These are phyloP conservation scores for Seladonia tumulorum DNA, from an alignment of 2,888 invertebrate genomes.

Conservation along the genomic window DNA sequence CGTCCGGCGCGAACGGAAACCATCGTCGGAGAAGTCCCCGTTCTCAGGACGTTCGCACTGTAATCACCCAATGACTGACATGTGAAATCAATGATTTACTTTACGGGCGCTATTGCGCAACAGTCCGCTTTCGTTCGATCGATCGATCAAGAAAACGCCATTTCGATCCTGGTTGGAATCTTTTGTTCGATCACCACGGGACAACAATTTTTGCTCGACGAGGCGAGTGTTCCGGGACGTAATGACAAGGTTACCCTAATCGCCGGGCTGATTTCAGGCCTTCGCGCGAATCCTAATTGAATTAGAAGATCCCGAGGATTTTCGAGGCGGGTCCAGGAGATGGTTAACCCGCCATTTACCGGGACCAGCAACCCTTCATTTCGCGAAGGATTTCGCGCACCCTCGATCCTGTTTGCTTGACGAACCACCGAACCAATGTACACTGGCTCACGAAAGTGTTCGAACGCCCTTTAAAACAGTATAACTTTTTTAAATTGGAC, in stretches of 20 bases:
- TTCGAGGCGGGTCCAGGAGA: slow-evolving; percentile 61
- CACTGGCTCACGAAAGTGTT: too few relatives aligned
- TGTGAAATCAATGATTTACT: slow-evolving; percentile 55
- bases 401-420: slow-evolving; percentile 61
- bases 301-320: slow-evolving; percentile 70
- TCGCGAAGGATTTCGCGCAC: slow-evolving; percentile 48
- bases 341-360: slow-evolving; percentile 69
- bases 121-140: slow-evolving; percentile 15
- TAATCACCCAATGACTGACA: slow-evolving; percentile 69
- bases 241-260: slow-evolving; percentile 55
- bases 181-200: neutral
- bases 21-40: slow-evolving; percentile 55
- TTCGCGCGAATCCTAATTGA: slow-evolving; percentile 66
- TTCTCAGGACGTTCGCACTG: slow-evolving; percentile 53
- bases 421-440: slow-evolving; percentile 60
- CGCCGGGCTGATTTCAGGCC: slow-evolving; percentile 58
- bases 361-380: slow-evolving; percentile 68
- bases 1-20: slow-evolving; percentile 76
- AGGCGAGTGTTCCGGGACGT: slow-evolving; percentile 3
- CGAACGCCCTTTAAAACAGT: too few relatives aligned
- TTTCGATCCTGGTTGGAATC: neutral
- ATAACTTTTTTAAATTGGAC: too few relatives aligned
- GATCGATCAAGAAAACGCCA: neutral
- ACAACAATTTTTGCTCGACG: neutral
- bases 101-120: slow-evolving; percentile 24